These are phyloP conservation scores for Lysandra coridon DNA, from an alignment of 2,888 invertebrate genomes.

Conservation along the genomic window DNA sequence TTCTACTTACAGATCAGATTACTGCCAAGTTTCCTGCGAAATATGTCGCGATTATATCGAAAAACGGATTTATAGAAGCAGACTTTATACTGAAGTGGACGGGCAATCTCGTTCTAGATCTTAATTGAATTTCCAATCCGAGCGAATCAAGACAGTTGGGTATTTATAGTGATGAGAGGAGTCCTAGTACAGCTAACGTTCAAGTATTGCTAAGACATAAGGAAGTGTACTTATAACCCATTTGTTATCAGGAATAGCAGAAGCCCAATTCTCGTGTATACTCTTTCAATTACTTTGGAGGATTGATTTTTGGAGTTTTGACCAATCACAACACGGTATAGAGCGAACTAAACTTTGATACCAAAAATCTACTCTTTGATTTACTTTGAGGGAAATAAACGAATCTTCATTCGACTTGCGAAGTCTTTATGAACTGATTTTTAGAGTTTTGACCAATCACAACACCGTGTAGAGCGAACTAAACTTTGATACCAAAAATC, in stretches of 20 bases:
- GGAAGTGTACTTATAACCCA: background rate
- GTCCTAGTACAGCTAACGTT: background rate
- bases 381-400: no score
- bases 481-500: no score
- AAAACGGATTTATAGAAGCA: slow-evolving; percentile 17
- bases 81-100: slow-evolving; percentile 18
- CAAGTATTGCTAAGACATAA: slow-evolving; percentile 10
- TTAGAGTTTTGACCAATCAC: no score
- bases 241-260: background rate
- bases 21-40: background rate
- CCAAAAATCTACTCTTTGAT: background rate
- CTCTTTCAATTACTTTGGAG: background rate
- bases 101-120: slow-evolving; percentile 59
- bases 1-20: background rate
- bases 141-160: slow-evolving; percentile 57
- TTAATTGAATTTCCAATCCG: slow-evolving; percentile 67
- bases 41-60: slow-evolving; percentile 11
- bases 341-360: no score
- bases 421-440: no score
- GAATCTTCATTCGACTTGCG: no score
- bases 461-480: no score
- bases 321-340: no score
- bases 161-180: slow-evolving; percentile 58
- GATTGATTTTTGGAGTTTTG: no score
- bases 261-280: background rate